Evolutionary conservation across 2,113 vertebrate genomes (phyloP).

Genomic region (Oenanthe melanoleuca): DNA sequence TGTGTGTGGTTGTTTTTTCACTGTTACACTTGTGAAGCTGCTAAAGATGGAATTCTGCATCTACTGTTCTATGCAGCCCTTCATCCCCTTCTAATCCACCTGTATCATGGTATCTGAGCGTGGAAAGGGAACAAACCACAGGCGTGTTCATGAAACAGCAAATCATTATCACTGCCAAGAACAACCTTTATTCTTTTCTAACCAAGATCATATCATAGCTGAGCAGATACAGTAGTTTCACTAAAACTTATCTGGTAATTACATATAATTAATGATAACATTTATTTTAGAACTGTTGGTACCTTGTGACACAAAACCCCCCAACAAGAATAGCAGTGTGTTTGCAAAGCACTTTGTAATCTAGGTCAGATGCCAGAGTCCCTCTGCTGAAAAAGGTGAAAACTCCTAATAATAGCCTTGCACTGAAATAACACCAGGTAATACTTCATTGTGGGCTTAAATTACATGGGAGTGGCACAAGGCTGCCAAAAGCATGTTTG

Average conservation of each 20-base stretch:
- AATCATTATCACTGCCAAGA: conserved; percentile 19
- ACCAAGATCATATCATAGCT: background rate
- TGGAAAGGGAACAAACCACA: background rate
- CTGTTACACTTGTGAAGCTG: background rate
- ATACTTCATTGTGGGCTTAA: background rate
- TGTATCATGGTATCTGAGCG: background rate
- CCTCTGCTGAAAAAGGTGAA: background rate
- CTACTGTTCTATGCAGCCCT: background rate
- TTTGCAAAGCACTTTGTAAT: background rate
- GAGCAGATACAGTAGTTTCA: conserved; percentile 7
- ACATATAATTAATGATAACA: conserved; percentile 3
- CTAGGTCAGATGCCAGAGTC: conserved; percentile 8
- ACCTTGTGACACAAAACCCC: background rate
- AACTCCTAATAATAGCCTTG: background rate
- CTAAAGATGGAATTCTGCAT: background rate
- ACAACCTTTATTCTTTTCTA: conserved; percentile 39
- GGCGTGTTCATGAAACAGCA: background rate
- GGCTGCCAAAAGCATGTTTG: background rate
- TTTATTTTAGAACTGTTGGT: conserved; percentile 27
- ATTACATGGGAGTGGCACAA: background rate
- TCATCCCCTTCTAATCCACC: background rate
- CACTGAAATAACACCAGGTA: background rate
- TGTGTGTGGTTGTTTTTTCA: background rate
- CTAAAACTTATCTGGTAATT: conserved; percentile 19
- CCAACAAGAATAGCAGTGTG: background rate